A percentile compares a stretch with the other conserved stretches of the same genome.
These are phyloP conservation scores for Chlamydotis undulata DNA, from an alignment of 2,113 vertebrate genomes.

Conservation along the genomic window DNA sequence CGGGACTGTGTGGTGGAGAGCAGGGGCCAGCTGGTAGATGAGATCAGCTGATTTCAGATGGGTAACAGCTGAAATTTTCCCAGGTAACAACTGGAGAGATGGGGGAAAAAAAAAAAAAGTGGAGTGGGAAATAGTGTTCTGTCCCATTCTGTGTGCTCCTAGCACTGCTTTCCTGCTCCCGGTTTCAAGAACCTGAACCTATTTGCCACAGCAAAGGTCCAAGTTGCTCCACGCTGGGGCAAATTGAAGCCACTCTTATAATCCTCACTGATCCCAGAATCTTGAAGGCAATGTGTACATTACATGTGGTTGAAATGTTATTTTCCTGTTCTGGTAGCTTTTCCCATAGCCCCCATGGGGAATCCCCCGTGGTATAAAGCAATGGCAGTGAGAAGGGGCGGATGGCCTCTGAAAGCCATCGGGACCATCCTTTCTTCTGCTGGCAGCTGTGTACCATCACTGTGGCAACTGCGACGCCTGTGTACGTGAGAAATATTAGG, in stretches of 20 bases:
- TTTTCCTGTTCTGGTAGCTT: background rate
- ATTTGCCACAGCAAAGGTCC: background rate
- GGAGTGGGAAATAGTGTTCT: background rate
- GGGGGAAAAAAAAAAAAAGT: background rate
- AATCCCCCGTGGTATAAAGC: background rate
- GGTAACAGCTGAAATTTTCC: background rate
- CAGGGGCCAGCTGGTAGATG: background rate
- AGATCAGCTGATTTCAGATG: background rate
- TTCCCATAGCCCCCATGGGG: background rate
- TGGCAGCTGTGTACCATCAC: background rate
- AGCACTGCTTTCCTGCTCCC: background rate
- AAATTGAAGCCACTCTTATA: background rate
- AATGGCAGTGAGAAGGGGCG: background rate
- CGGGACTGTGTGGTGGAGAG: background rate
- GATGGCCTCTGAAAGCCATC: background rate
- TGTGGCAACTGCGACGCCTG: conserved; percentile 30
- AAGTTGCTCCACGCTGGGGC: accelerated
- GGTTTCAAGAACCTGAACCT: background rate
- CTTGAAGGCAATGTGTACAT: background rate
- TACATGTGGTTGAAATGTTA: background rate
- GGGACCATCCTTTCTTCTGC: background rate
- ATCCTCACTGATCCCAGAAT: conserved; percentile 4
- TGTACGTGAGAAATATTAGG: background rate
- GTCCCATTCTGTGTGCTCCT: background rate
- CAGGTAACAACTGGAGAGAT: background rate